Evolutionary conservation across 2,113 vertebrate genomes (phyloP), one percentile per base, ranked within the genome.

Genomic region (Alligator mississippiensis): DNA sequence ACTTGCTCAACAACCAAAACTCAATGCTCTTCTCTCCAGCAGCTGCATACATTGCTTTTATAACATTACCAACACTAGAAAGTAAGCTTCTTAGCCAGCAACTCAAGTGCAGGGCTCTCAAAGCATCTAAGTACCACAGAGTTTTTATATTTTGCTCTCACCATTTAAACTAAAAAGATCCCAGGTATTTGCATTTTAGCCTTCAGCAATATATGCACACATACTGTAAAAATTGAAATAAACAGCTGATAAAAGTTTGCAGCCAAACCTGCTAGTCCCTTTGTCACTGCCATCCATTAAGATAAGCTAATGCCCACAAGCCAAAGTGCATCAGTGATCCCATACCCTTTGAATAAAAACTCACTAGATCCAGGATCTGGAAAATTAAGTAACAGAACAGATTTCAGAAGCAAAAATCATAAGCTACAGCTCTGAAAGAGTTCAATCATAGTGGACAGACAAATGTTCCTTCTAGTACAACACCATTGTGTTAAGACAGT

Each of bases 391-490:
- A 76, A 92, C 86, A 90, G 93, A 95, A 88, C 3, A 92, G n/a
- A 85, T 91, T 92, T 84, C 81, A 89, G 77, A 95, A 74, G 57
- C 80, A 91, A 34, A 38, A 87, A 75, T 57, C 90, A 85, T 80
- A 92, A 92, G 92, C 34, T 57, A 72, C 0, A 11, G 61, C 89
- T 94, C 77, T 19, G 88, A 76, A 94, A 57, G 28, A 89, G 38
- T 88, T 93, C 80, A 84, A 1, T 58, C 87, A n/a, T 58, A 88
- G 30, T 54, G 79, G 59, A 74, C 57, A 34, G 61, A 82, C 92
- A 54, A 95, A 18, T 28, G 77, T n/a, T 91, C 21, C 91, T 59
- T 90, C 68, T 84, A 90, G 64, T 77, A 95, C 84, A 89, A 64
- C 38, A 92, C 9, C 19, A 92, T 85, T 81, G 17, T 89, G 38